Evolutionary conservation across 2,888 invertebrate species (phyloP).

Genomic region (Netelia fuscicornis): DNA sequence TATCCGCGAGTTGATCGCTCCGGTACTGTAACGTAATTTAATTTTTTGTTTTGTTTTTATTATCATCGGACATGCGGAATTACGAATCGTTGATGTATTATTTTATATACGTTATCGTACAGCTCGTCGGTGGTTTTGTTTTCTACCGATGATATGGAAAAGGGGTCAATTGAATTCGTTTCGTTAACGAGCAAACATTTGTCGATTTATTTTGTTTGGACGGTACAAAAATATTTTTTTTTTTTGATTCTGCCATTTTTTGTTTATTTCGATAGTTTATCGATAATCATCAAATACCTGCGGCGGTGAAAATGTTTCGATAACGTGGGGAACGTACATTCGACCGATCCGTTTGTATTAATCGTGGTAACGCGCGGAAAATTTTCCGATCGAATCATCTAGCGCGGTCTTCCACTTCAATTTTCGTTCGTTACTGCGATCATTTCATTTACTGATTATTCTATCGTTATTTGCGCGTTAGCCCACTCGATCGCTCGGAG

Average conservation of each 20-base stretch:
- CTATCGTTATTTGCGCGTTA: no score
- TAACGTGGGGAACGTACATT: background rate
- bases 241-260: background rate
- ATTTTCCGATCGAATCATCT: background rate
- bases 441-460: background rate
- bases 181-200: no score
- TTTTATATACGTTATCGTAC: no score
- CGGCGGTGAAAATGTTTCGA: background rate
- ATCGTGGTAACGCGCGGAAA: background rate
- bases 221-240: no score
- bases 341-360: background rate
- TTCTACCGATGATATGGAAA: no score
- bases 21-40: slow-evolving; percentile 13
- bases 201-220: no score
- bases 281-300: background rate
- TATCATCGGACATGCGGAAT: slow-evolving; percentile 5
- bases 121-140: no score
- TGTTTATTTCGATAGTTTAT: background rate
- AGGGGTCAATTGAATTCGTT: no score
- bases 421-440: background rate
- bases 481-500: no score
- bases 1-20: background rate
- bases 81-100: background rate
- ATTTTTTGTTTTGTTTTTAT: background rate
- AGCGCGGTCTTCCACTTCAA: background rate